Evolutionary conservation across 2,797 vertebrate species (phyloP).

Genomic region (Poeciliopsis paucimaculata): DNA sequence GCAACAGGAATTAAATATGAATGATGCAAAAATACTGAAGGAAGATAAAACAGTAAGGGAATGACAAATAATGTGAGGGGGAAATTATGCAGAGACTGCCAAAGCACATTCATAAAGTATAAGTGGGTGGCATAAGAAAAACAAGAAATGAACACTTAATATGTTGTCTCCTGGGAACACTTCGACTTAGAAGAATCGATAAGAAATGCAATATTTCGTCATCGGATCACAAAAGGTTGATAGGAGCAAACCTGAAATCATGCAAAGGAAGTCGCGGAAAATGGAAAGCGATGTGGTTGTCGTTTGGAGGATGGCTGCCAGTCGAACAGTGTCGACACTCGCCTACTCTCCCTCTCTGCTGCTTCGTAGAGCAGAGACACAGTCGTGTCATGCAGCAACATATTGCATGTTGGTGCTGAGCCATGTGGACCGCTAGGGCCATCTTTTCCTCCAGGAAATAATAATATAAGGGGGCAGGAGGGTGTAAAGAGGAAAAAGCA

Average conservation of each 20-base stretch:
- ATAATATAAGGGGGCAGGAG: slow-evolving; percentile 26
- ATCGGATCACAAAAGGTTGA: slow-evolving; percentile 8
- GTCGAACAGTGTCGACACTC: slow-evolving; percentile 49
- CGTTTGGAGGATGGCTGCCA: slow-evolving; percentile 36
- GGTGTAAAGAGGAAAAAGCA: slow-evolving; percentile 3
- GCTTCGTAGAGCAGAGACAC: slow-evolving; percentile 41
- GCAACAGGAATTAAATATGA: slow-evolving; percentile 36
- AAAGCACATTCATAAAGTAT: slow-evolving; percentile 10
- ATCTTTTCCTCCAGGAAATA: slow-evolving; percentile 52
- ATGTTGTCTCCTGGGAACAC: slow-evolving; percentile 14
- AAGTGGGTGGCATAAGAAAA: slow-evolving; percentile 16
- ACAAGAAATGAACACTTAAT: slow-evolving; percentile 14
- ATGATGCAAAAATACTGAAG: slow-evolving; percentile 33
- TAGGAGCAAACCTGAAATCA: slow-evolving; percentile 5
- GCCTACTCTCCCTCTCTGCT: slow-evolving; percentile 30
- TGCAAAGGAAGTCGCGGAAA: slow-evolving; percentile 11
- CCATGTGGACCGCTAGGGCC: slow-evolving; percentile 60
- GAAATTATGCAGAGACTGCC: slow-evolving; percentile 35
- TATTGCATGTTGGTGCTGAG: slow-evolving; percentile 53
- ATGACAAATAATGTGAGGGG: slow-evolving; percentile 32
- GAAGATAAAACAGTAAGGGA: slow-evolving; percentile 35
- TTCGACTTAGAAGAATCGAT: slow-evolving; percentile 19
- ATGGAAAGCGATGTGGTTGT: slow-evolving; percentile 33
- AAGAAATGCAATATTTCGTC: slow-evolving; percentile 12
- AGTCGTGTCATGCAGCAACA: slow-evolving; percentile 67